A percentile compares a stretch with the other conserved stretches of the same genome.
These are phyloP conservation scores for Agrochola lychnidis DNA, from an alignment of 2,888 invertebrate genomes.

Conservation along the genomic window DNA sequence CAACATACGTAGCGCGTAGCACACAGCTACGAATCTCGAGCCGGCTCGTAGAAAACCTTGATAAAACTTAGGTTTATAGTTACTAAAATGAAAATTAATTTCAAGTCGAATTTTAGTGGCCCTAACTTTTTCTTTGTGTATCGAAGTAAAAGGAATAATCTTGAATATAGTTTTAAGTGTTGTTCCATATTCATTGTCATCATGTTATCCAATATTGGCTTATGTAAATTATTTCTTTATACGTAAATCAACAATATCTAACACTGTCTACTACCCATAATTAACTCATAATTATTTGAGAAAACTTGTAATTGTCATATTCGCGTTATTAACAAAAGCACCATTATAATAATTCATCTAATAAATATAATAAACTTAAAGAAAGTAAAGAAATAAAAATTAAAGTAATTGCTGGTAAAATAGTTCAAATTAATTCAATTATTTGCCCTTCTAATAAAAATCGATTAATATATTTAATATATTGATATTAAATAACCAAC, in stretches of 20 bases:
- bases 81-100: conserved; percentile 35
- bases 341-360: no score
- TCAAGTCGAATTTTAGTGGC: conserved; percentile 5
- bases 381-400: no score
- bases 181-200: background rate
- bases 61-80: conserved; percentile 36
- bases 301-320: background rate
- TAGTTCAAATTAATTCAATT: no score
- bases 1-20: conserved; percentile 52
- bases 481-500: no score
- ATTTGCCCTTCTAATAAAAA: no score
- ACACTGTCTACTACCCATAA: background rate
- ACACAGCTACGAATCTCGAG: conserved; percentile 22
- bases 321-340: no score
- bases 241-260: background rate
- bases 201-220: background rate
- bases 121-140: conserved; percentile 10
- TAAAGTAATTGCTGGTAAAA: no score
- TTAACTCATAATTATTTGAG: background rate
- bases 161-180: background rate
- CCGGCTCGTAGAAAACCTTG: conserved; percentile 30
- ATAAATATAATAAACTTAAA: no score
- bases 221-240: background rate
- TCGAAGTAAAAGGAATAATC: background rate
- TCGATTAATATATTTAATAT: no score